phyloP scores from a whole-genome alignment of 2,113 vertebrate species.

The Okapia johnstoni region DNA sequence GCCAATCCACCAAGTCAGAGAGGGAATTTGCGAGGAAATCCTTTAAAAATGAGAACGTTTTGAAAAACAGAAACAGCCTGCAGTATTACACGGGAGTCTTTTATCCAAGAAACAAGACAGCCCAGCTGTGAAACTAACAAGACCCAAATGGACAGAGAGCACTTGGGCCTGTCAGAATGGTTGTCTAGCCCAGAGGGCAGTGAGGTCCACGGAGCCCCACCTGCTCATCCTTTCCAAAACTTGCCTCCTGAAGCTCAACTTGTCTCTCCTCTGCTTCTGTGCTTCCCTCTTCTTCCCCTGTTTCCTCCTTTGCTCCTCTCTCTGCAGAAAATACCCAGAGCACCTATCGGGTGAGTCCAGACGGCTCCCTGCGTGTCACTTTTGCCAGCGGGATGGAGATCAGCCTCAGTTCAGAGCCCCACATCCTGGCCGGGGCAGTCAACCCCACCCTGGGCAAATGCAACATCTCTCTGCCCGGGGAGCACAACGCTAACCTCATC shows the following conservation, averaged over 20 bases:
- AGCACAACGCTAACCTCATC: constrained; percentile 94
- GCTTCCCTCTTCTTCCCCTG: neutral
- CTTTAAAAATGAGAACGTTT: constrained; percentile 8
- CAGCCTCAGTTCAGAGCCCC: constrained; percentile 93
- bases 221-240: neutral
- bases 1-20: neutral
- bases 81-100: constrained; percentile 29
- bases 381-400: constrained; percentile 98
- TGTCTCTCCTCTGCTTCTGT: neutral
- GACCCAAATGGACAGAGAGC: neutral
- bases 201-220: neutral
- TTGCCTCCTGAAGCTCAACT: neutral
- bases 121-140: constrained; percentile 38
- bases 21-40: neutral
- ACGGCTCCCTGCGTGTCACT: constrained; percentile 92
- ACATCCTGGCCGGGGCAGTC: constrained; percentile 90
- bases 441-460: constrained; percentile 95
- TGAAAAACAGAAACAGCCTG: neutral
- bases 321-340: constrained; percentile 92
- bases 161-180: neutral
- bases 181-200: constrained; percentile 6
- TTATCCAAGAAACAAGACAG: constrained; percentile 33
- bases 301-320: constrained; percentile 27
- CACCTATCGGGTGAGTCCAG: constrained; percentile 93
- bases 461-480: constrained; percentile 96